Evolutionary conservation across 30 jellyfish, hydroid and myxozoan genomes (phyloP), one percentile per base, ranked within the genome.

Genomic region (Aurelia aurita complex sp. Pacific): DNA sequence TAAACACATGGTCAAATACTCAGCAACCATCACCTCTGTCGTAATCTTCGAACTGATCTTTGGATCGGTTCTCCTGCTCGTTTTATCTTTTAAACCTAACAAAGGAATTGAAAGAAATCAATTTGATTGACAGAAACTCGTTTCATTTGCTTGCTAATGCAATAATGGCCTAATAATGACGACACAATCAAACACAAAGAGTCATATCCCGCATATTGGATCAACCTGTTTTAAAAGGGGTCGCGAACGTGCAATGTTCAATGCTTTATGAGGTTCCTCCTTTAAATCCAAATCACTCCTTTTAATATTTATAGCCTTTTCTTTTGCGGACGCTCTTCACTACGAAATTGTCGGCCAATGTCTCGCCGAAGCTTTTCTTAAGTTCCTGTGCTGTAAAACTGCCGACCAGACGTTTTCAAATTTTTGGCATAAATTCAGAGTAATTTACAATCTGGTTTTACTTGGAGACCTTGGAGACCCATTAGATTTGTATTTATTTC

Each of bases 71-170:
- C 23, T 35, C 55, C 43, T 23, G 85, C 85, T 70, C 59, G 55
- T 79, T 61, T 29, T 64, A 78, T 19, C 51, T 79, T 65, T 18
- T 14, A 3, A 17, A 64, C 80, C 89, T 79, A 59, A 64, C 38
- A 77, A 79, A 79, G 17, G 80, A 79, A 79, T 43, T 18, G 15
- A 35, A 79, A 57, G 89, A 65, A 79, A 64, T 79, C 89, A 79
- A 65, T 79, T 46, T 79, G 89, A 79, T 79, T 79, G 89, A 79
- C 89, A 79, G 50, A 40, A 64, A 79, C 52, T 43, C 67, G 40
- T 19, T 79, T 57, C 50, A 42, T 64, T 64, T 10, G 80, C 43
- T 79, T 67, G 60, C 80, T 42, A 64, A 79, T 79, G 57, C 89
- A 79, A 79, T 79, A 64, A 61, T 51, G 87, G 52, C 68, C 38